Evolutionary conservation across 2,888 invertebrate species (phyloP), one percentile per base, ranked within the genome.

Genomic region (Nasonovia ribisnigri): DNA sequence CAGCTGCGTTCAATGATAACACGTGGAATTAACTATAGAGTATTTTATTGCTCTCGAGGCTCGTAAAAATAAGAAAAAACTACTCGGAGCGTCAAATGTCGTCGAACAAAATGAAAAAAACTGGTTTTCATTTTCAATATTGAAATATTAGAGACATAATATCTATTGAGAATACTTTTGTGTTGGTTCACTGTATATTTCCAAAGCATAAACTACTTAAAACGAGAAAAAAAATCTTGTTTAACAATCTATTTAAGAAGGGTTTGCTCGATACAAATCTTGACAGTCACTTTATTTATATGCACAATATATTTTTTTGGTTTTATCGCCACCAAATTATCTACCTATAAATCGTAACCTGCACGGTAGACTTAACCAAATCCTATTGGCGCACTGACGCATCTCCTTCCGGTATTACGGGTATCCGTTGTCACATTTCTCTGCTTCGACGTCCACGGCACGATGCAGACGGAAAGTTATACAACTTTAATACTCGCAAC

Each of bases 211-310:
- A 57, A 86, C 84, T 91, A 86, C 91, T 86, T 46, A 46, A 60
- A 46, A 84, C 77, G 77, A 86, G 60, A 57, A 57, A 57, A 57
- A 92, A n/a, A 48, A 67, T 92, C 92, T 92, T 54, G 92, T 88
- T 42, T 11, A 26, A 88, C 88, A 43, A 92, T 92, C 88, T 88
- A 51, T 88, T 92, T 54, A 54, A 88, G 67, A 88, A 92, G 88
- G 88, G 67, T 54, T 77, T 42, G 77, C n/a, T 42, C 24, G 88
- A 88, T 92, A 88, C 6, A 86, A 46, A 88, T 92, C 92, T 88
- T 43, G 92, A 92, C 92, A 88, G 92, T 51, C 88, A 51, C 87
- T 88, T 92, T 92, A 92, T 92, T 92, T 92, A 92, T 92, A 88
- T 51, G 92, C 42, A 51, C 42, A 92, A 67, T 67, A 92, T 92